These are phyloP conservation scores for Oxyteleia sp. DNA, from an alignment of 2,888 invertebrate species.

Conservation along the genomic window DNA sequence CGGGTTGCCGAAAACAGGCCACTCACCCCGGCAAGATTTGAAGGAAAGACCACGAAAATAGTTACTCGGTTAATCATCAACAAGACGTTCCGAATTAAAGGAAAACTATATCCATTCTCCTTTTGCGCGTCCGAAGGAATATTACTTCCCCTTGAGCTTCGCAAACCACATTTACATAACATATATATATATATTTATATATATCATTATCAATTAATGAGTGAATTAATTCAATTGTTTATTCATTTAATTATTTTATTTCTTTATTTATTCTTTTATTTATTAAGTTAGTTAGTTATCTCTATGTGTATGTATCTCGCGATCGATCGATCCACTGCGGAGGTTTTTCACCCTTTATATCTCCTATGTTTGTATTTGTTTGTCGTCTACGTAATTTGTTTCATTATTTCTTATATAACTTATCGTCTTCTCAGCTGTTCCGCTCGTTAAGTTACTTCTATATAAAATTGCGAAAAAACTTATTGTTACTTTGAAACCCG, in stretches of 20 bases:
- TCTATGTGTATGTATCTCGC: conserved; percentile 36
- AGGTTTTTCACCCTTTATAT: conserved; percentile 31
- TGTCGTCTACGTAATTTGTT: conserved; percentile 63
- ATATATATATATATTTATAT: too few relatives aligned
- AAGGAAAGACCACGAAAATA: conserved; percentile 74
- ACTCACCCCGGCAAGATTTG: conserved; percentile 64
- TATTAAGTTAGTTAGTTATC: conserved; percentile 36
- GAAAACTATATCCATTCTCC: conserved; percentile 33
- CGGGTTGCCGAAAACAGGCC: conserved; percentile 61
- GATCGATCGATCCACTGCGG: conserved; percentile 50
- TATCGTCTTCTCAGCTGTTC: conserved; percentile 57
- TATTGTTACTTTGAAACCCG: conserved; percentile 69
- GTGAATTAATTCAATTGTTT: conserved; percentile 9
- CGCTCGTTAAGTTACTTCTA: conserved; percentile 68
- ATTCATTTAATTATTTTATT: conserved; percentile 16
- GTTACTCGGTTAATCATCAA: conserved; percentile 57
- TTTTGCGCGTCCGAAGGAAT: conserved; percentile 32
- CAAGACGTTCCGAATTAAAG: conserved; percentile 48
- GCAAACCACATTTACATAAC: conserved; percentile 24
- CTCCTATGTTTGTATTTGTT: conserved; percentile 42
- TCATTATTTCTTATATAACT: conserved; percentile 48
- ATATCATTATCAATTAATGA: conserved; percentile 7
- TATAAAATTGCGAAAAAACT: conserved; percentile 73
- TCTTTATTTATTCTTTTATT: conserved; percentile 25
- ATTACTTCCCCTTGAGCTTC: conserved; percentile 39